Base-by-base conservation (phyloP, 2,113 vertebrate genomes). In the Microtus ochrogaster region DNA sequence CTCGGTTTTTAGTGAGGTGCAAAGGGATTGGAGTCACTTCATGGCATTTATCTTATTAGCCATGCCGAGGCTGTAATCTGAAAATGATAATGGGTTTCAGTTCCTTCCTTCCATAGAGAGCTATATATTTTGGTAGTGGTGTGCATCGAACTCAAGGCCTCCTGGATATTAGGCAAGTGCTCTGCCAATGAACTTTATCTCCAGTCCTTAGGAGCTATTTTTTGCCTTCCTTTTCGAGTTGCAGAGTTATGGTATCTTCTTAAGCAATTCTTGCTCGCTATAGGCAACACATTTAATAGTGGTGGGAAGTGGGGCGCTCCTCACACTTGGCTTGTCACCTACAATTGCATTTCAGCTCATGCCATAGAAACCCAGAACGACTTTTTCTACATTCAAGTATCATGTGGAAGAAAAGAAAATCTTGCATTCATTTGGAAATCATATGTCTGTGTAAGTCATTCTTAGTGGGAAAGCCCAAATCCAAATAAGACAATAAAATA, bases 401-500 rank as follows among this genome's bases (percentile, higher is more conserved):
- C 65, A 79, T 89, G 89, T 70, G 55, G 12, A 70, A 77, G 82
- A 83, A 52, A 1, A 81, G 92, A 87, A 82, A 24, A 52, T 70
- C 39, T 73, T 95, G 4, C 61, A 36, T 92, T 92, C 30, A 49
- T 95, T 92, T 91, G 85, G n/a, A 95, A 88, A 84, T 90, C 88
- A 70, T 93, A 73, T 14, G 39, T 95, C 73, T 89, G 41, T 83
- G n/a, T 86, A 90, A 86, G 76, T 72, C n/a, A 52, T 94, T 44
- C 30, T 85, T 85, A 17, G 58, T 55, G 73, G 92, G 33, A 61
- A 81, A 94, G 93, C 63, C 74, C 8, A 66, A 89, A 81, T 44
- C n/a, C 28, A 94, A 89, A 36, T 89, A 79, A 95, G 95, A 93
- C 83, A 76, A 88, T 91, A 83, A 94, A 90, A 68, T 79, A 92